Evolutionary conservation across 2,888 invertebrate genomes (phyloP).

Genomic region (Tineola bisselliella): DNA sequence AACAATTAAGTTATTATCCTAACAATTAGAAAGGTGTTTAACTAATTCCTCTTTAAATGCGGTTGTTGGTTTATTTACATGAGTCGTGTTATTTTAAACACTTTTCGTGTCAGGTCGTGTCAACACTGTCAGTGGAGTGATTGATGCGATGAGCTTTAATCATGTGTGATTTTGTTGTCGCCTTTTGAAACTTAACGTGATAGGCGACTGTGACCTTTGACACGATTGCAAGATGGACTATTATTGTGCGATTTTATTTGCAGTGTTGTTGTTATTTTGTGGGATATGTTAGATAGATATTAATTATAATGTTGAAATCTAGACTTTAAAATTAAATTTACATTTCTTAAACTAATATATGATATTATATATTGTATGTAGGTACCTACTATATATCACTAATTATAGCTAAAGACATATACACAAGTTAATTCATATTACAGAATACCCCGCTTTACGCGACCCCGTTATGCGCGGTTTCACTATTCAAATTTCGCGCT

Average conservation of each 20-base stretch:
- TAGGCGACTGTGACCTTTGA: not conserved
- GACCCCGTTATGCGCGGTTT: too few relatives aligned
- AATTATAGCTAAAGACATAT: too few relatives aligned
- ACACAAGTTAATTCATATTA: too few relatives aligned
- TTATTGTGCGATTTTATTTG: not conserved
- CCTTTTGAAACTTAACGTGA: not conserved
- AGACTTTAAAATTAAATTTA: not conserved
- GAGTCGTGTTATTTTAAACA: constrained; percentile 1
- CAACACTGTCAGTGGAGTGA: not conserved
- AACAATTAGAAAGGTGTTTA: not conserved
- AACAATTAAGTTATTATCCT: too few relatives aligned
- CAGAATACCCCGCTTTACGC: too few relatives aligned
- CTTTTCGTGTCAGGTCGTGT: not conserved
- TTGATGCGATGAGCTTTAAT: constrained; percentile 5
- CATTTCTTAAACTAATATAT: not conserved
- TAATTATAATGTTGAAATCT: not conserved
- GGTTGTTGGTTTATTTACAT: not conserved
- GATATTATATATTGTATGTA: too few relatives aligned
- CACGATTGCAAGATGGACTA: not conserved
- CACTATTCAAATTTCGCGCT: too few relatives aligned
- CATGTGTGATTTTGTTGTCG: constrained; percentile 4
- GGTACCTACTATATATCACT: too few relatives aligned
- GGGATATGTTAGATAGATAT: not conserved
- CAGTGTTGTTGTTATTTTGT: not conserved
- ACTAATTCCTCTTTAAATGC: not conserved